Evolutionary conservation across 2,888 invertebrate species (phyloP), one percentile per base, ranked within the genome.

Genomic region (Agrilus mali): DNA sequence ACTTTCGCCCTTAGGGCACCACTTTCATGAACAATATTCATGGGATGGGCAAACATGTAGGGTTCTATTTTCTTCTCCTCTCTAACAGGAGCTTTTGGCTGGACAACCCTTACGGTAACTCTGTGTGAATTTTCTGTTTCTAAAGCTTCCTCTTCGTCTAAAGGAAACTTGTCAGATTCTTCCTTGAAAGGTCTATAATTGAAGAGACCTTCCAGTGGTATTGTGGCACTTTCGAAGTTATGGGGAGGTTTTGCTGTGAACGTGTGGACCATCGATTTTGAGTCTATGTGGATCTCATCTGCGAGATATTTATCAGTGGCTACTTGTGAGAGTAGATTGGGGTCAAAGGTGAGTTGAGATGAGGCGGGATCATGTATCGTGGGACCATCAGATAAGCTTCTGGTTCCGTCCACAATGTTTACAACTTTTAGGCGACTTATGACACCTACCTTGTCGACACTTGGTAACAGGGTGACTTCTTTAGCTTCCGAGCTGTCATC

Each of bases 391-490:
- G 27, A 8, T 10, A 27, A 27, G 4, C 27, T 44, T 39, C 47
- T 42, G 3, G 42, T 46, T 8, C 42, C 46, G 31, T 72, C 71
- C 54, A 72, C 71, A 53, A 74, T 73, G 63, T 78, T 79, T 3
- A 82, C 74, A 41, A 81, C 71, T 60, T 82, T 80, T 32, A 75
- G 76, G 50, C 82, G 71, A 59, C 78, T 82, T 0, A 83, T 78
- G 62, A 78, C 80, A 36, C 82, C 82, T 47, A 82, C 74, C 66
- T 78, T 77, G 54, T 81, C 77, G 2, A 78, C 55, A 13, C 72
- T 72, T 1, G 80, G 78, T 55, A 74, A 67, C 48, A 71, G 72
- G 57, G 78, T 78, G n/a, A 77, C 65, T 55, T 70, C 70, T 57
- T 76, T 77, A 31, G 75, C 75, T 56, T 76, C 70, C 5, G 27